Base-by-base conservation (phyloP, 2,797 vertebrate species). In the Acanthurus lineatus region DNA sequence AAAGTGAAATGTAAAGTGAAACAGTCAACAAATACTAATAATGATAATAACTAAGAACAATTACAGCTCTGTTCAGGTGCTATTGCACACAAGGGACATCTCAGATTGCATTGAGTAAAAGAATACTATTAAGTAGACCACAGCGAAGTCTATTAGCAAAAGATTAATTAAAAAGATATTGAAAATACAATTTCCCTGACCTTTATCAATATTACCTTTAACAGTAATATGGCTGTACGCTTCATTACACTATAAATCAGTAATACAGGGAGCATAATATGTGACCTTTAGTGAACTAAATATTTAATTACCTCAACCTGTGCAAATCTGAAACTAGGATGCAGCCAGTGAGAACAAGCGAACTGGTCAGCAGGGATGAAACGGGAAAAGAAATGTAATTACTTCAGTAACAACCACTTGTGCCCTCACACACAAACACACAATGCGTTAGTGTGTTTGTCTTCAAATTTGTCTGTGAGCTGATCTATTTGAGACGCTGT, bases 121-220 rank as follows among this genome's bases (percentile, higher is more conserved):
- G 6, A 82, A 79, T 51, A 69, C 81, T 45, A 71, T 59, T 57
- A 77, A 78, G 56, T 72, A 68, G 52, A 78, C 38, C 49, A 79
- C 59, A 11, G 47, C 57, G 42, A 75, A 66, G 73, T 78, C 51
- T 22, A 70, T 88, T 73, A 82, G 57, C 49, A 76, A 65, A 70
- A 78, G 58, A 84, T 85, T 81, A 82, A 85, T 88, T 81, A 79
- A 83, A 82, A 42, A 80, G 83, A 89, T 86, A 86, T 20, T 64
- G 42, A 11, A 75, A 86, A 77, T 84, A 81, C 20, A 85, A 84
- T 82, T 82, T 79, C 68, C 11, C 53, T 68, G 4, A 85, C 81
- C 61, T 44, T 32, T 63, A 88, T 78, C 40, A 79, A 80, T 77
- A 73, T 77, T 74, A 81, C 35, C 7, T 68, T 78, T 67, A 32